Evolutionary conservation across 2,113 vertebrate genomes (phyloP), one percentile per base, ranked within the genome.

Genomic region (Sceloporus undulatus): DNA sequence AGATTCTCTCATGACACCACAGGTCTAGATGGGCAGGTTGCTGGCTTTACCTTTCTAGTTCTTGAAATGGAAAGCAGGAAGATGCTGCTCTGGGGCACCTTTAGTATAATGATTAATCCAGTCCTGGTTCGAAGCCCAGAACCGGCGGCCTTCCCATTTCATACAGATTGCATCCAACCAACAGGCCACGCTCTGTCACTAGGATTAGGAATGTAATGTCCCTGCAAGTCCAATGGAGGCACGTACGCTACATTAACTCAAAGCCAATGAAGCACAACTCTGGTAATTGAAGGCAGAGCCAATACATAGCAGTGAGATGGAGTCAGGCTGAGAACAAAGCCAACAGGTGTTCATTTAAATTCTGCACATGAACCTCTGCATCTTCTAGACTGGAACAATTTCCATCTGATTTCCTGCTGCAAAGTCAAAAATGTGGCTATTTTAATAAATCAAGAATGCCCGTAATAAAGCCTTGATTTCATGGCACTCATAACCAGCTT

Each of bases 331-430:
- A 80, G 79, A 48, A 4, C 0, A 52, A 48, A 74, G 52, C 7
- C n/a, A 78, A 42, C 23, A 81, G 87, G 73, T 66, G 16, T 62
- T 48, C 48, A 88, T 88, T 90, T 87, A 87, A 89, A 92, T 87
- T 89, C 90, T 82, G 84, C 79, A 78, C 9, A 1, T 70, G 40
- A 90, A 88, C 85, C 89, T 13, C 40, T 76, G 27, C 74, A 90
- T 70, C 90, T 91, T 68, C 77, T 75, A 42, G 82, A 81, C 59
- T 10, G 27, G 40, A 93, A 87, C 82, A 2, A 79, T 75, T 94
- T 92, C 65, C 79, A 89, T 87, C 62, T 73, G 83, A 85, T 88
- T 91, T 88, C 84, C 89, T 84, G 27, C 40, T 74, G 25, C 2
- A 0, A 86, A 91, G 82, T 85, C 90, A 92, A 77, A 62, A 87